Evolutionary conservation across 1,140 invertebrate species (phyloP).

Genomic region (Plutomurus gul): DNA sequence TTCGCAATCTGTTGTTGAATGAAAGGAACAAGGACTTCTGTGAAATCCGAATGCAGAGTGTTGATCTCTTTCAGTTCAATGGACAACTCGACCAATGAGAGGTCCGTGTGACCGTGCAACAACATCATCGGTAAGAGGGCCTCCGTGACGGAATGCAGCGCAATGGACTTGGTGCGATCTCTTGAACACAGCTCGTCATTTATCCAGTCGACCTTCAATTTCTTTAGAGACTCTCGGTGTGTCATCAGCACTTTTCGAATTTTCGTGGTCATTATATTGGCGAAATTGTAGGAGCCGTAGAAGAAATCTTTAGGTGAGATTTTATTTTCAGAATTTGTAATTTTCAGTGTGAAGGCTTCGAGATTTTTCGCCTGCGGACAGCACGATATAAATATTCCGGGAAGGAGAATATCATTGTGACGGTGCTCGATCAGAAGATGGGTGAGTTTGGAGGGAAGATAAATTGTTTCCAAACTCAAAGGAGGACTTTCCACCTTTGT

Average conservation of each 20-base stretch:
- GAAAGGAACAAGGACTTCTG: not conserved
- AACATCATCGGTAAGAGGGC: not conserved
- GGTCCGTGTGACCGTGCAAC: not conserved
- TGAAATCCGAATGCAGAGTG: not conserved
- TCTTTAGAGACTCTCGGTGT: not conserved
- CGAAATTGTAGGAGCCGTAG: not conserved
- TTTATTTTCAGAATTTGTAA: not conserved
- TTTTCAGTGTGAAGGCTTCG: not conserved
- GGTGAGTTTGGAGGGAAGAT: not conserved
- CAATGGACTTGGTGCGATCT: not conserved
- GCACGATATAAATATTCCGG: not conserved
- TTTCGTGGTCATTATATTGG: not conserved
- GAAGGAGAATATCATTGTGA: not conserved
- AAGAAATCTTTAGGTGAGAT: not conserved
- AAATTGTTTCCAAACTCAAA: not conserved
- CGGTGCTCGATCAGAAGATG: not conserved
- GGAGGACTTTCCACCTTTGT: not conserved
- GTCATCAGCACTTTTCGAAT: not conserved
- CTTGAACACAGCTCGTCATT: not conserved
- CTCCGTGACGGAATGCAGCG: not conserved
- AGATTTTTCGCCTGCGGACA: not conserved
- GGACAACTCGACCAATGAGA: not conserved
- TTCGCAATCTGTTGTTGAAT: not conserved
- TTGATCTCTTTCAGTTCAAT: not conserved
- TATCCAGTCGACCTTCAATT: not conserved